Evolutionary conservation across 1,140 invertebrate genomes (phyloP).

Genomic region (Archivesica marissinica): DNA sequence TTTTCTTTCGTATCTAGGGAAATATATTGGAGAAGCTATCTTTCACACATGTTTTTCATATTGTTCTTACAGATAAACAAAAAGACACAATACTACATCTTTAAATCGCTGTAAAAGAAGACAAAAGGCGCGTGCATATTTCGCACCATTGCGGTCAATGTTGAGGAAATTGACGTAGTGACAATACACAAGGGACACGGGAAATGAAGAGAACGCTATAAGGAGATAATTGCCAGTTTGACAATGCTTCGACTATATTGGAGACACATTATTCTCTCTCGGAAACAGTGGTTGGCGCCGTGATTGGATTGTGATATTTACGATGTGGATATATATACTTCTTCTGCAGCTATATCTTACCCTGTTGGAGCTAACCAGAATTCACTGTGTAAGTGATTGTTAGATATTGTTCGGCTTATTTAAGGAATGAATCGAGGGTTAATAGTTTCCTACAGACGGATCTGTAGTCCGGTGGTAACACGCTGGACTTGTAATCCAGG

Average conservation of each 20-base stretch:
- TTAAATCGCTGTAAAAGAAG: too few species aligned
- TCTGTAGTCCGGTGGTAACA: too few species aligned
- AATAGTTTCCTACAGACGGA: too few species aligned
- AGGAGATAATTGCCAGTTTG: constrained; percentile 43
- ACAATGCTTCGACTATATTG: constrained; percentile 12
- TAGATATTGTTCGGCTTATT: not conserved
- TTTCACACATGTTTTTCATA: too few species aligned
- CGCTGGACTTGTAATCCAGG: too few species aligned
- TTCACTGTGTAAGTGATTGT: constrained; percentile 5
- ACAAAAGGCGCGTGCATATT: too few species aligned
- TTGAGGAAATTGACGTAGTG: constrained; percentile 8
- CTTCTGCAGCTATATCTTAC: constrained; percentile 14
- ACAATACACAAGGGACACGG: constrained; percentile 8
- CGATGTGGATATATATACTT: constrained; percentile 22
- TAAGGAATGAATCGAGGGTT: too few species aligned
- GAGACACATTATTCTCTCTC: constrained; percentile 32
- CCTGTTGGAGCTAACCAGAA: constrained; percentile 25
- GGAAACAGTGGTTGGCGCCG: not conserved
- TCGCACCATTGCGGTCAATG: not conserved
- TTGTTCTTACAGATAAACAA: too few species aligned
- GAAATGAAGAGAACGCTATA: constrained; percentile 24
- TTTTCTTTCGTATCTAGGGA: too few species aligned
- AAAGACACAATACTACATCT: too few species aligned
- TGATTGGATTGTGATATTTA: constrained; percentile 20
- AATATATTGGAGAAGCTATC: too few species aligned